Base-by-base conservation (phyloP, 1,140 invertebrate genomes). In the Agrilus planipennis region DNA sequence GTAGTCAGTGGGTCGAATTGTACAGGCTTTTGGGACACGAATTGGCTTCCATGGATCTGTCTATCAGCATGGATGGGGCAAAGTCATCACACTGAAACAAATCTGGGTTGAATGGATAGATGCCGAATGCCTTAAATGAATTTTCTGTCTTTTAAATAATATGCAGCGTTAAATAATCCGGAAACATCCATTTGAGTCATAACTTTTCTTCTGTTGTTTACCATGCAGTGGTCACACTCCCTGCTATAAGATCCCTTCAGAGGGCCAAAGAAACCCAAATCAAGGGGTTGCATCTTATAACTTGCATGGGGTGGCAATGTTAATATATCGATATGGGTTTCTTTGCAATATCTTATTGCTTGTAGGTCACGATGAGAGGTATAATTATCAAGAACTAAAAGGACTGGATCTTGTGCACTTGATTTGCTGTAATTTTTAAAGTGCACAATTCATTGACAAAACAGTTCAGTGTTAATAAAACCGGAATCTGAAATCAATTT, bases 191-290 rank as follows among this genome's bases (percentile, higher is more conserved):
- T 35, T 21, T 30, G 30, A 36, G 40, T 42, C 6, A 42, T 42
- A 2, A 30, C 23, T 25, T 35, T 42, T 4, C 30, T 21, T 16
- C 31, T 30, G 27, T 42, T 42, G 15, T 27, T 37, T 4, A 38
- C 17, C 41, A 43, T 43, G 34, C 41, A 43, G 20, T 43, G 37
- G 15, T 27, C 41, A 38, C 41, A 43, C 30, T 44, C 34, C 11
- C 11, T 21, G 17, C 34, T 36, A 11, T 27, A 23, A 6, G 27
- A 9, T 20, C 2, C 7, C 30, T 32, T 43, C 19, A 28, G 30
- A 20, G 29, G 41, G n/a, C 16, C 41, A 17, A 43, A 43, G 14
- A 43, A 43, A 22, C 41, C 41, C 5, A 32, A 23, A 38, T 43
- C 41, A 23, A 35, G 16, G 4, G 40, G 40, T 15, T 42, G 40